Conservation (phyloP, 2,797 vertebrate genomes). For the Scolopax rusticola region DNA sequence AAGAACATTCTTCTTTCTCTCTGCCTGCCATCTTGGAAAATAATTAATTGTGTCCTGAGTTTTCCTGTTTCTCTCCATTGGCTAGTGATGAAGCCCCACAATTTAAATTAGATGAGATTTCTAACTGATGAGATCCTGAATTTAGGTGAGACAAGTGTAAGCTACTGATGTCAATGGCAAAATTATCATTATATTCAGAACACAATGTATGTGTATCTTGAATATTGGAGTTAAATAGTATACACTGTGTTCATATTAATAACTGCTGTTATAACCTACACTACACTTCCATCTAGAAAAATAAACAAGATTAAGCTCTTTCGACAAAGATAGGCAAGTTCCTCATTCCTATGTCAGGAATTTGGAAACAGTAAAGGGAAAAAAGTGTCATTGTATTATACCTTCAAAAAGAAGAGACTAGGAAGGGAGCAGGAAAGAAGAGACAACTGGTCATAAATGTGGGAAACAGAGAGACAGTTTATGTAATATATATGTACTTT, state of each 20-base stretch:
- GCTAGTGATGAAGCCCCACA: background rate
- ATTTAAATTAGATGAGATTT: background rate
- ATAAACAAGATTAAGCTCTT: background rate
- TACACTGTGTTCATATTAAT: background rate
- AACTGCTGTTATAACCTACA: background rate
- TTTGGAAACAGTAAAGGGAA: background rate
- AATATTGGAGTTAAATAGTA: background rate
- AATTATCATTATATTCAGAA: background rate
- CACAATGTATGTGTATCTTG: background rate
- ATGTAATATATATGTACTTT: background rate
- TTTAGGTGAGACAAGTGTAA: background rate
- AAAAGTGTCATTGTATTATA: background rate
- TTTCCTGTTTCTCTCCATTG: background rate
- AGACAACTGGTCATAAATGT: background rate
- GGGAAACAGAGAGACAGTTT: background rate
- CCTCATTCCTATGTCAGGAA: background rate
- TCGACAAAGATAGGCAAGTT: fast-evolving
- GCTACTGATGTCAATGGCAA: background rate
- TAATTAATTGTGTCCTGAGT: background rate
- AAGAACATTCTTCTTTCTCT: background rate
- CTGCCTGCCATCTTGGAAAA: background rate
- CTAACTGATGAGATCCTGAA: background rate
- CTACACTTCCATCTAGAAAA: background rate
- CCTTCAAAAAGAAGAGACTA: background rate
- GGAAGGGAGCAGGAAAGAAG: background rate